These are phyloP conservation scores for Battus philenor DNA, from an alignment of 1,140 invertebrate genomes.

Conservation along the genomic window DNA sequence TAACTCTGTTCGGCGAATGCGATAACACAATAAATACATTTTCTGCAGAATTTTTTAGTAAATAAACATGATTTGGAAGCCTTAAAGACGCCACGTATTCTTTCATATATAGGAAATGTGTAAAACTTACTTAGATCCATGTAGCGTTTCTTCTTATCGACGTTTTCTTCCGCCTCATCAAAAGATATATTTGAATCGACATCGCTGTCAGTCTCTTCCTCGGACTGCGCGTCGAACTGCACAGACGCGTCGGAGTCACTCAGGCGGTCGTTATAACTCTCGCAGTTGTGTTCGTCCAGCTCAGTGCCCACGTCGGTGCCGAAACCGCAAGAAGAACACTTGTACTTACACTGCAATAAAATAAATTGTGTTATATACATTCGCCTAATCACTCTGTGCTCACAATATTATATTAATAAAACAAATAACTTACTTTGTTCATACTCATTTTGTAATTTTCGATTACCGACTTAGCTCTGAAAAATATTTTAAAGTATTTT, in stretches of 20 bases:
- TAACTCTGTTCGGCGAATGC: no score
- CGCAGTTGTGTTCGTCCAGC: slow-evolving; percentile 26
- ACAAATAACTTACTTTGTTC: slow-evolving; percentile 17
- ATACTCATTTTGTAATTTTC: slow-evolving; percentile 30
- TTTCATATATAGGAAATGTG: no score
- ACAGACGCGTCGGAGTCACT: slow-evolving; percentile 37
- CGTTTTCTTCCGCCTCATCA: slow-evolving; percentile 23
- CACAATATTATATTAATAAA: no score
- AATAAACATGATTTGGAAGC: no score
- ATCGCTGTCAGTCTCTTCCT: slow-evolving; percentile 31
- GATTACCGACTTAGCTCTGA: slow-evolving; percentile 46
- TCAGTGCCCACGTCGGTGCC: slow-evolving; percentile 29
- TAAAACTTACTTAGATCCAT: no score
- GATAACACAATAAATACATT: no score
- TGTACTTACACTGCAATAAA: slow-evolving; percentile 21
- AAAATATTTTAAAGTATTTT: slow-evolving; percentile 26
- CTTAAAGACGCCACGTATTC: no score
- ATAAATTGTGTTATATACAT: no score
- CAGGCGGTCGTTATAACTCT: slow-evolving; percentile 1
- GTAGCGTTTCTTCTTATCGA: slow-evolving; percentile 23
- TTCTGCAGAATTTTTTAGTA: no score
- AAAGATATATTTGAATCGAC: slow-evolving; percentile 33
- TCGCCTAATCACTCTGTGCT: no score
- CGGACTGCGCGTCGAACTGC: slow-evolving; percentile 24
- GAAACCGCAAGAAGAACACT: slow-evolving; percentile 30